Base-by-base conservation (phyloP, 1,140 invertebrate genomes). In the Armadillidium nasatum region DNA sequence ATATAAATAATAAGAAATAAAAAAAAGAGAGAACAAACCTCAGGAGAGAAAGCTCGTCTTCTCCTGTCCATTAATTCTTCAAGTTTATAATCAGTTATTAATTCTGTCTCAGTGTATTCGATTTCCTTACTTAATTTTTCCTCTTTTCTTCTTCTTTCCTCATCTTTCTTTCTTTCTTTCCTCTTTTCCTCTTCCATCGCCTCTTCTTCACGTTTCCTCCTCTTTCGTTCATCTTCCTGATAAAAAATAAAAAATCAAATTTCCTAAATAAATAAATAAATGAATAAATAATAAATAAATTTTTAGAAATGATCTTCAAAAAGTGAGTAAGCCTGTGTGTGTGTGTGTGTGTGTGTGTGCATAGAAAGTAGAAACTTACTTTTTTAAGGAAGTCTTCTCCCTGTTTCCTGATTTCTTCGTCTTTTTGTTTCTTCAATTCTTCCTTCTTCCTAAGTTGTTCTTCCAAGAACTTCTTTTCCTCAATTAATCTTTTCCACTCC, bases 151-250 rank as follows among this genome's bases (percentile, higher is more conserved):
- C 69, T 15, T 13, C 44, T 11, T 79, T 60, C 13, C 82, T 75
- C 54, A 81, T 75, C 66, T 81, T 46, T 23, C n/a, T n/a, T n/a
- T 72, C 75, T 71, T 75, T n/a, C 46, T 15, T 50, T 50, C 46
- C 46, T 9, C 9, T 50, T 15, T 50, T 50, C 46, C 15, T 50
- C 71, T 44, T 23, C 46, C 15, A 15, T 15, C 15, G 45, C 19
- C 19, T 76, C 75, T n/a, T 76, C 75, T 13, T 71, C 13, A 0
- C 77, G 45, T 23, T 72, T 73, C 22, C 72, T 77, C 1, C 77
- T 71, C n/a, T n/a, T n/a, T 4, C 77, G 45, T 67, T 80, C 79
- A 46, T 80, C 79, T 33, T 80, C 79, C 79, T 80, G 43, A 13
- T 7, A 13, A 33, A 4, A 23, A 44, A 46, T 4, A 73, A 15